Evolutionary conservation across 2,113 vertebrate genomes (phyloP).

Genomic region (Lampris megalopsis): DNA sequence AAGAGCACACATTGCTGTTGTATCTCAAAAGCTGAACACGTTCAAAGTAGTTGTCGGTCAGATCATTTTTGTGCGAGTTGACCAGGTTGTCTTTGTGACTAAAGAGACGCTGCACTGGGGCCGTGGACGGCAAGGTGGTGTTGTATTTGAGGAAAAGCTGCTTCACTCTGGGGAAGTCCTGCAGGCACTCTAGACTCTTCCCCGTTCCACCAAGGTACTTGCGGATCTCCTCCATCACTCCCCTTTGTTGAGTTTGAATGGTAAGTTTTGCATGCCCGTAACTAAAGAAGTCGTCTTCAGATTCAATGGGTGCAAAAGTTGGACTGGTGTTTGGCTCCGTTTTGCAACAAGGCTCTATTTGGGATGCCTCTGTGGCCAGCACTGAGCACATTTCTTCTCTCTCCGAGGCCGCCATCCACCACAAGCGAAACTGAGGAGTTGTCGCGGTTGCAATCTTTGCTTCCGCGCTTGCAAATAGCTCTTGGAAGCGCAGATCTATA

Average conservation of each 20-base stretch:
- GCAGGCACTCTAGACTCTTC: conserved; percentile 79
- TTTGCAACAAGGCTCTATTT: conserved; percentile 60
- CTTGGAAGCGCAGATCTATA: conserved; percentile 75
- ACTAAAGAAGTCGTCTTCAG: conserved; percentile 80
- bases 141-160: conserved; percentile 81
- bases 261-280: conserved; percentile 65
- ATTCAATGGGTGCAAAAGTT: conserved; percentile 61
- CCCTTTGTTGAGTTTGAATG: conserved; percentile 60
- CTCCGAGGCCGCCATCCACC: conserved; percentile 78
- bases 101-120: conserved; percentile 79
- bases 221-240: conserved; percentile 71
- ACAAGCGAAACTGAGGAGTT: conserved; percentile 79
- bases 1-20: conserved; percentile 72
- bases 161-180: conserved; percentile 79
- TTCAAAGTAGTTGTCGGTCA: conserved; percentile 80
- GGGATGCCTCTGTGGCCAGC: conserved; percentile 71
- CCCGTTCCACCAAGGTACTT: conserved; percentile 77
- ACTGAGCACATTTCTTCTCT: conserved; percentile 74
- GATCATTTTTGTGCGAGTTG: conserved; percentile 73
- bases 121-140: conserved; percentile 79
- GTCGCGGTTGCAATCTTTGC: conserved; percentile 77
- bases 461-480: conserved; percentile 74
- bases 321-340: conserved; percentile 42
- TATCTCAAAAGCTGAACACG: conserved; percentile 79
- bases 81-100: conserved; percentile 76